Evolutionary conservation across 2,888 invertebrate genomes (phyloP).

Genomic region (Arge pagana): DNA sequence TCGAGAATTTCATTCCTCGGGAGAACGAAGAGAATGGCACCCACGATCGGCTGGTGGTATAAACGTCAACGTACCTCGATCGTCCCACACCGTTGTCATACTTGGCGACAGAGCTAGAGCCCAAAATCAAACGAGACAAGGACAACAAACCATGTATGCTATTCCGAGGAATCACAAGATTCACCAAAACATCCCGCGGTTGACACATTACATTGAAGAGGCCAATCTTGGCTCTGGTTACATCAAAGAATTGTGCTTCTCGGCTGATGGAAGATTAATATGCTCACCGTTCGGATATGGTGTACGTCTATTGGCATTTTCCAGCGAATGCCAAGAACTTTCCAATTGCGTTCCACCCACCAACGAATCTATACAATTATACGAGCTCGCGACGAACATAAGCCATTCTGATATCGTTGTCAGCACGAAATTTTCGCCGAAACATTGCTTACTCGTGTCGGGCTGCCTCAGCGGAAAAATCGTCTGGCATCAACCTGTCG

Average conservation of each 20-base stretch:
- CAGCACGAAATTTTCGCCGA: constrained; percentile 88
- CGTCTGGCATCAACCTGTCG: constrained; percentile 83
- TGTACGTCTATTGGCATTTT: constrained; percentile 81
- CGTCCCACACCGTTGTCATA: constrained; percentile 53
- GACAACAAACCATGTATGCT: constrained; percentile 49
- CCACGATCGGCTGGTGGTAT: constrained; percentile 41
- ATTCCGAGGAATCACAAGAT: constrained; percentile 61
- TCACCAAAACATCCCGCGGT: constrained; percentile 73
- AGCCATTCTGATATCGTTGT: constrained; percentile 85
- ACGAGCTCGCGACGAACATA: constrained; percentile 71
- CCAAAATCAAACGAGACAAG: constrained; percentile 44
- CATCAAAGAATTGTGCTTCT: constrained; percentile 92
- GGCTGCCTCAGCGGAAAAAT: constrained; percentile 89
- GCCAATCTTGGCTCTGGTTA: constrained; percentile 88
- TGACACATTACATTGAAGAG: constrained; percentile 84
- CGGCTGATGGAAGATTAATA: constrained; percentile 85
- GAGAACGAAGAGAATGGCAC: constrained; percentile 37
- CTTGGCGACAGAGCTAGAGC: constrained; percentile 48
- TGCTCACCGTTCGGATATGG: constrained; percentile 90
- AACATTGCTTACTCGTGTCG: constrained; percentile 83
- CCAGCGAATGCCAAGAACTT: constrained; percentile 77
- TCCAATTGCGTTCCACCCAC: constrained; percentile 68
- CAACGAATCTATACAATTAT: constrained; percentile 60
- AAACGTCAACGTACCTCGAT: constrained; percentile 42
- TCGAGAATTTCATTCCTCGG: constrained; percentile 42